A percentile compares a stretch with the other conserved stretches of the same genome.
Evolutionary conservation across 2,888 invertebrate species (phyloP).

Genomic region (Tupiocoris notatus): DNA sequence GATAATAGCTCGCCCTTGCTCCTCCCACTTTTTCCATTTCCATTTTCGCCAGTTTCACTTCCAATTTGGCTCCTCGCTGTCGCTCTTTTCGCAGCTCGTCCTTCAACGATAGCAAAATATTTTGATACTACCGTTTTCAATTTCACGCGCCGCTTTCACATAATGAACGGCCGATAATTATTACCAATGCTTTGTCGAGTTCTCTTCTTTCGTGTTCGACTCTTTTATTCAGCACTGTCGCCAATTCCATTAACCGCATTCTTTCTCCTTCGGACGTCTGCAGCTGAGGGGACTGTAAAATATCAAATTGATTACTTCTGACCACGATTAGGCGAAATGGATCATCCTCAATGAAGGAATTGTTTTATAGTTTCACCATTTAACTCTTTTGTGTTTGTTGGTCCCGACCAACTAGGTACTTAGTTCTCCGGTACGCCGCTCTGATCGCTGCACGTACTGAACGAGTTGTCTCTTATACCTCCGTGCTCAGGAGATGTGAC

Average conservation of each 20-base stretch:
- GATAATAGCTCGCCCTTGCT: slow-evolving; percentile 50
- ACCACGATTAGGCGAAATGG: too few species aligned
- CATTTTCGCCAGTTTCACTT: slow-evolving; percentile 59
- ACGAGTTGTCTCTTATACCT: too few species aligned
- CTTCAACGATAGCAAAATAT: slow-evolving; percentile 25
- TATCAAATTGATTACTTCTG: background rate
- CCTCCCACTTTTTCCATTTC: slow-evolving; percentile 58
- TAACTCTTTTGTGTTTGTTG: too few species aligned
- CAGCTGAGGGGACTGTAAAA: slow-evolving; percentile 17
- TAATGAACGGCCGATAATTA: too few species aligned
- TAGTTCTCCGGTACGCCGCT: too few species aligned
- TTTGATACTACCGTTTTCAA: too few species aligned
- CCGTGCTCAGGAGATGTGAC: too few species aligned
- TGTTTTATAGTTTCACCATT: too few species aligned
- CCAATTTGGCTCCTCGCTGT: slow-evolving; percentile 61
- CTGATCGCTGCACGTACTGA: too few species aligned
- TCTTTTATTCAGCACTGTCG: slow-evolving; percentile 60
- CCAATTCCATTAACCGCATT: slow-evolving; percentile 61
- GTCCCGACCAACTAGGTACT: too few species aligned
- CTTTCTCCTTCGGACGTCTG: slow-evolving; percentile 60
- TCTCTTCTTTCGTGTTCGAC: slow-evolving; percentile 60
- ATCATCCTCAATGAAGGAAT: too few species aligned
- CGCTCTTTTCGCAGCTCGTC: slow-evolving; percentile 55
- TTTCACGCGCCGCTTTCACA: too few species aligned
- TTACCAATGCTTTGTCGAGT: slow-evolving; percentile 39